phyloP scores from a whole-genome alignment of 2,888 invertebrate species.

The Metallyticus violacea region DNA sequence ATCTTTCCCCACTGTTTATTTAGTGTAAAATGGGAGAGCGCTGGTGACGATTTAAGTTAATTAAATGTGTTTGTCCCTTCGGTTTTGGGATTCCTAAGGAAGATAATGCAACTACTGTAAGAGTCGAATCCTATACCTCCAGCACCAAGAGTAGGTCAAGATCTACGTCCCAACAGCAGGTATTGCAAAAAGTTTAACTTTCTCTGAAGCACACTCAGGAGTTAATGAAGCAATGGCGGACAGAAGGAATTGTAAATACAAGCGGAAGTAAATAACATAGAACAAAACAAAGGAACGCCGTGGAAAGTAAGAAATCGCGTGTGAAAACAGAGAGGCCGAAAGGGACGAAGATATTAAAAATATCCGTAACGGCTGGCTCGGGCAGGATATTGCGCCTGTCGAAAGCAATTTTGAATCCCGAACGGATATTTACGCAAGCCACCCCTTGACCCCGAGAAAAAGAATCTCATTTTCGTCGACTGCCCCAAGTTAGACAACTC shows the following conservation, averaged over 20 bases:
- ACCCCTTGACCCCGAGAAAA: background rate
- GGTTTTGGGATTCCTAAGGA: too few species aligned
- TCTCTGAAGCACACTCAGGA: background rate
- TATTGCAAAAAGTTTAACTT: background rate
- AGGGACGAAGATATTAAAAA: background rate
- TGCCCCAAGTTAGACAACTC: background rate
- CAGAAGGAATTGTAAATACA: slow-evolving; percentile 4
- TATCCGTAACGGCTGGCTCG: background rate
- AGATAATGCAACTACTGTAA: too few species aligned
- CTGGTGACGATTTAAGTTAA: too few species aligned
- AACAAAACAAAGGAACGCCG: slow-evolving; percentile 11
- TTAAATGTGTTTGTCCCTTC: too few species aligned
- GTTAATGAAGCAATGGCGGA: background rate
- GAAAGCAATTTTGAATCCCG: background rate
- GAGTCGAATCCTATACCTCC: background rate
- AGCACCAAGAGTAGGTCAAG: background rate
- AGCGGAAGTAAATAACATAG: slow-evolving; percentile 8
- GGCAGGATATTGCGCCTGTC: background rate
- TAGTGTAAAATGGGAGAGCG: too few species aligned
- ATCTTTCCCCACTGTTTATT: too few species aligned
- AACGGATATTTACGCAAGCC: background rate
- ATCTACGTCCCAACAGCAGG: background rate
- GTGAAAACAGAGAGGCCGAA: background rate
- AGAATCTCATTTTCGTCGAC: background rate
- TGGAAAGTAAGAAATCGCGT: background rate